Evolutionary conservation across 1,140 invertebrate genomes (phyloP).

Genomic region (Rhagoletis zephyria): DNA sequence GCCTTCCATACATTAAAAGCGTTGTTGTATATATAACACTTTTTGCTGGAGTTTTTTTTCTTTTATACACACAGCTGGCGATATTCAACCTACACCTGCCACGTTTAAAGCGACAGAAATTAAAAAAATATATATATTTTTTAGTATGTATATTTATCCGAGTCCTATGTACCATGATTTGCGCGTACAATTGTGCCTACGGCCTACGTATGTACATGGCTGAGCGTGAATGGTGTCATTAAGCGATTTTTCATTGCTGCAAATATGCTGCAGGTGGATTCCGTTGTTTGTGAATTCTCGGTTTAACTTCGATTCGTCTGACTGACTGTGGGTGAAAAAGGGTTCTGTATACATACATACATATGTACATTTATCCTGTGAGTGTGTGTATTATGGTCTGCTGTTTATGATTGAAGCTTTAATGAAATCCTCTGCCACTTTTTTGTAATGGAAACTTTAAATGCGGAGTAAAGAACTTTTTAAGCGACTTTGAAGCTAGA

Average conservation of each 20-base stretch:
- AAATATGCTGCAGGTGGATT: conserved; percentile 55
- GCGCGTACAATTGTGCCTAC: neutral
- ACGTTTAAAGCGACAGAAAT: no score
- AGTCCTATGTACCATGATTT: no score
- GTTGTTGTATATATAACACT: neutral
- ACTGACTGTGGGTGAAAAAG: neutral
- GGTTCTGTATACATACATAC: neutral
- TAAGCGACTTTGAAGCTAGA: no score
- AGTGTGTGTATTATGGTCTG: neutral
- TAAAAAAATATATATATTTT: no score
- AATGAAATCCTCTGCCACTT: neutral
- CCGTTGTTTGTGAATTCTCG: conserved; percentile 20
- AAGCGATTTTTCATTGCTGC: conserved; percentile 72
- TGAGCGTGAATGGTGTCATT: conserved; percentile 68
- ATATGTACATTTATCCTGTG: neutral
- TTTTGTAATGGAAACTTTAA: neutral
- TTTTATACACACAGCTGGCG: neutral
- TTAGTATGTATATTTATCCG: neutral
- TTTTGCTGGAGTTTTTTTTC: conserved; percentile 11
- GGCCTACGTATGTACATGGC: conserved; percentile 9
- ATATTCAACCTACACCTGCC: neutral
- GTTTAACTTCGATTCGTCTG: neutral
- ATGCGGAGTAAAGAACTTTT: neutral
- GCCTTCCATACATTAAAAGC: neutral
- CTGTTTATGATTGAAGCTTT: conserved; percentile 10